These are phyloP conservation scores for Muraenolepis orangiensis DNA, from an alignment of 2,797 vertebrate species.

Conservation along the genomic window DNA sequence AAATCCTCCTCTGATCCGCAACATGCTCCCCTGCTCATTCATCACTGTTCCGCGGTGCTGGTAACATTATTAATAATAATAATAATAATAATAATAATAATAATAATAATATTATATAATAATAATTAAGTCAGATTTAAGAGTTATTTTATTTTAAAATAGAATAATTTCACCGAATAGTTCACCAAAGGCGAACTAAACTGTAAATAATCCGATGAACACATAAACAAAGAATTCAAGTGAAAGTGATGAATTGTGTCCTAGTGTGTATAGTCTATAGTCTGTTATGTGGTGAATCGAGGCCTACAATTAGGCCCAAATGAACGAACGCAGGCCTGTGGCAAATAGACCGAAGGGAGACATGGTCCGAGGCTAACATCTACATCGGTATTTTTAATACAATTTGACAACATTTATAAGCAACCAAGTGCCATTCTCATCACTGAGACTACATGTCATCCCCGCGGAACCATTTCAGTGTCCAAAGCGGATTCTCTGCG, in stretches of 20 bases:
- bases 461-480: slow-evolving; percentile 64
- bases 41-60: slow-evolving; percentile 33
- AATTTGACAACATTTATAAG: background rate
- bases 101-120: background rate
- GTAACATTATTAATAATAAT: slow-evolving; percentile 4
- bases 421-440: background rate
- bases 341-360: background rate
- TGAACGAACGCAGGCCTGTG: background rate
- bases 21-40: slow-evolving; percentile 58
- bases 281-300: background rate
- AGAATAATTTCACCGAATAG: background rate
- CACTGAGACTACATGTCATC: slow-evolving; percentile 34
- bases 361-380: background rate
- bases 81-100: background rate
- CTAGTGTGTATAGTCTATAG: background rate
- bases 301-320: background rate
- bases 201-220: background rate
- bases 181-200: background rate
- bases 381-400: background rate
- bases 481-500: slow-evolving; percentile 79
- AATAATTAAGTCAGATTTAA: no score
- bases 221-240: background rate
- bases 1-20: slow-evolving; percentile 73
- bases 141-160: background rate
- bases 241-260: background rate